Conservation (phyloP, 2,797 vertebrate species). For the Lagodon rhomboides region DNA sequence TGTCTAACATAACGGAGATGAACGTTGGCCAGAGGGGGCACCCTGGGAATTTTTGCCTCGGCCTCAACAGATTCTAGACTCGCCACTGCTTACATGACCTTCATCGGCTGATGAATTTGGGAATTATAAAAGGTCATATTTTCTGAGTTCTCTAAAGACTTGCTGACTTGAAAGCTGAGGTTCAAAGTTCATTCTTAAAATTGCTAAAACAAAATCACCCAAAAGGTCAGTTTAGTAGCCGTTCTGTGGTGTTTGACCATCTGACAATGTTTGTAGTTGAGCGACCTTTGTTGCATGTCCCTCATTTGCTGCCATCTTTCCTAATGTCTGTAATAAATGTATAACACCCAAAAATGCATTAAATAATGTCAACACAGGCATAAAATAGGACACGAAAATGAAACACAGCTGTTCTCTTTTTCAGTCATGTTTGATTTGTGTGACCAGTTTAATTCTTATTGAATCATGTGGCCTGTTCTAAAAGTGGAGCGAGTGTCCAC, state of each 20-base stretch:
- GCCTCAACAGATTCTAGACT: too few relatives aligned
- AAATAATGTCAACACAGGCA: background rate
- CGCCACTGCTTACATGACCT: background rate
- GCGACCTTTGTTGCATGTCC: background rate
- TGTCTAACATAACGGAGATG: too few relatives aligned
- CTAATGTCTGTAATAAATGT: background rate
- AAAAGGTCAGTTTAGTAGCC: background rate
- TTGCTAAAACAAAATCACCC: background rate
- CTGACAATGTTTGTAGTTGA: too few relatives aligned
- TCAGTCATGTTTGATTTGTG: background rate
- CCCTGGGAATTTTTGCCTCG: too few relatives aligned
- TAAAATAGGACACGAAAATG: background rate
- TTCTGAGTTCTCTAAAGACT: background rate
- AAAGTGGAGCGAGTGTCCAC: background rate
- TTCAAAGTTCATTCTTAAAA: slow-evolving; percentile 13
- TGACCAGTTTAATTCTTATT: background rate
- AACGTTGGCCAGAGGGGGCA: too few relatives aligned
- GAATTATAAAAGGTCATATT: background rate
- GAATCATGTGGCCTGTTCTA: background rate
- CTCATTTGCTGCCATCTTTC: background rate
- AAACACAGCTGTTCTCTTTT: background rate
- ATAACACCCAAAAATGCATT: background rate
- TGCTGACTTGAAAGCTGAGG: background rate
- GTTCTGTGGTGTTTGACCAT: background rate
- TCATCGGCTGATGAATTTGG: background rate